Base-by-base conservation (phyloP, 1,140 invertebrate genomes). In the Trachymyrmex septentrionalis region DNA sequence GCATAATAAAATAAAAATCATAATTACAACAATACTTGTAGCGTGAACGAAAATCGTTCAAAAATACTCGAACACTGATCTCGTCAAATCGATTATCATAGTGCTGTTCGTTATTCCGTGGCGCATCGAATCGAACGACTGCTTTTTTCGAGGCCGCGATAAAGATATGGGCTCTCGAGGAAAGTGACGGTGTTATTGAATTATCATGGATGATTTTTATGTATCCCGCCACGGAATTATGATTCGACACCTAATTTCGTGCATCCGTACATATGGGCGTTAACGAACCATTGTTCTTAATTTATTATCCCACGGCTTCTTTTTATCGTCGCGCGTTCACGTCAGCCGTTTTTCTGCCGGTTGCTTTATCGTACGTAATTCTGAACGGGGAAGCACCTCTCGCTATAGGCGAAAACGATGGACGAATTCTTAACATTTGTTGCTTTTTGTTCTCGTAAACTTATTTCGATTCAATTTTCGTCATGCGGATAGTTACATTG, bases 281-380 rank as follows among this genome's bases (percentile, higher is more conserved):
- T 34, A n/a, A 61, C 69, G 30, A 73, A 24, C 34, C 55, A 84
- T 84, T 84, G 69, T 84, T 61, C 10, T 84, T 75, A 84, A 84
- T 84, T 84, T 84, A 84, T 10, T 84, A 61, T 61, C 53, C 55
- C 16, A 30, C 21, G 0, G 27, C 59, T 84, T 12, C 44, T 34
- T 50, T 84, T 55, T 16, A 61, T 63, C 19, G 24, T 14, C 38
- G 21, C 12, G 9, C 24, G 4, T 69, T 81, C 44, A 81, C 7
- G 14, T 7, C 48, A 19, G n/a, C 2, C 16, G 30, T 24, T 80
- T 67, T 80, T 69, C 63, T 38, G 30, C 48, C 64, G 30, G 10
- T 38, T 80, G 38, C 4, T 80, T 69, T 69, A 80, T 69, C 30
- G 10, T 50, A 16, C 21, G 53, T 80, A 34, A 80, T 69, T 80